Evolutionary conservation across 1,140 invertebrate species (phyloP).

Genomic region (Drosophila arizonae): DNA sequence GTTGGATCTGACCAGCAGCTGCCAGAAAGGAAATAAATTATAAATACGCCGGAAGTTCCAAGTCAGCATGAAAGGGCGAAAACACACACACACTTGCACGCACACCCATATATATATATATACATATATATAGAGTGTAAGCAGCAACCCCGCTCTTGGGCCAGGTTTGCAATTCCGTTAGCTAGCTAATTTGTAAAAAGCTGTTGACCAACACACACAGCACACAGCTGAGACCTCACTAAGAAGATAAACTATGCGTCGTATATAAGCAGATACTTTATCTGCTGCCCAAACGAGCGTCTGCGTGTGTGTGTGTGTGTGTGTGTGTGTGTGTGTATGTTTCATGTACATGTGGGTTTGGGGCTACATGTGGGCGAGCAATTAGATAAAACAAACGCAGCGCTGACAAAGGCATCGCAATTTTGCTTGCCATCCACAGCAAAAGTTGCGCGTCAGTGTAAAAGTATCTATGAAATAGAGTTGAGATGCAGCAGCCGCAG

Average conservation of each 20-base stretch:
- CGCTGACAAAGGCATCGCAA: conserved; percentile 80
- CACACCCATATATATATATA: conserved; percentile 9
- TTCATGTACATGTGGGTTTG: neutral
- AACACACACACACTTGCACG: conserved; percentile 25
- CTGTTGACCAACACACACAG: conserved; percentile 69
- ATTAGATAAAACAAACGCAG: conserved; percentile 81
- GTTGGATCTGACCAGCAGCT: conserved; percentile 57
- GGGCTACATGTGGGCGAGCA: conserved; percentile 40
- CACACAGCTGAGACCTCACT: conserved; percentile 64
- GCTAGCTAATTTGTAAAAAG: conserved; percentile 80
- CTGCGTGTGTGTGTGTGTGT: conserved; percentile 4
- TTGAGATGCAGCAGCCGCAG: conserved; percentile 51
- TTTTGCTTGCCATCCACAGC: conserved; percentile 72
- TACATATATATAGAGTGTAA: neutral
- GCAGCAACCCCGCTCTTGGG: conserved; percentile 24
- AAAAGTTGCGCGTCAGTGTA: conserved; percentile 68
- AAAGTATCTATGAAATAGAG: conserved; percentile 60
- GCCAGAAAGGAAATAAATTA: conserved; percentile 77
- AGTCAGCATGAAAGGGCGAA: conserved; percentile 78
- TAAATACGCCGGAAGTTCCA: conserved; percentile 80
- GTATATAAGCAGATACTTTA: conserved; percentile 75
- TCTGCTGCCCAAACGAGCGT: conserved; percentile 62
- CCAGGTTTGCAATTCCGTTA: conserved; percentile 77
- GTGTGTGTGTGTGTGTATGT: conserved; percentile 4
- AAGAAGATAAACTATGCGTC: conserved; percentile 77